Evolutionary conservation across 92 coral and sea anemone species (phyloP).

Genomic region (Desmophyllum pertusum): DNA sequence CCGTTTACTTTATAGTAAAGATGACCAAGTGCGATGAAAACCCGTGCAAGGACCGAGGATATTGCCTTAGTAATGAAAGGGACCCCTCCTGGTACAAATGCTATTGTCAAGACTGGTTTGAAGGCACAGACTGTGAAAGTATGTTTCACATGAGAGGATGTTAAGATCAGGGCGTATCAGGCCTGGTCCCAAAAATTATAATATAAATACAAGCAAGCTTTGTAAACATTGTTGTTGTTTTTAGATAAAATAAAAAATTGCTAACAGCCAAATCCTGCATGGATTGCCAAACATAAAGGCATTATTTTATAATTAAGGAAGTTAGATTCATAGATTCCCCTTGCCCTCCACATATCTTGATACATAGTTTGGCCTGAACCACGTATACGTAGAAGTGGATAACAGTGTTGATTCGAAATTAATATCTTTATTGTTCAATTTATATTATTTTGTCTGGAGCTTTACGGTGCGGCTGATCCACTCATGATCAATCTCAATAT

Average conservation of each 20-base stretch:
- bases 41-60: slow-evolving; percentile 15
- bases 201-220: too few relatives aligned
- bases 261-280: too few relatives aligned
- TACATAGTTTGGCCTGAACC: background rate
- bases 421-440: too few relatives aligned
- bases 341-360: too few relatives aligned
- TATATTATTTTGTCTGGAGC: background rate
- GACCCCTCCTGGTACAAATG: slow-evolving; percentile 18
- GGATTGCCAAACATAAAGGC: too few relatives aligned
- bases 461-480: too few relatives aligned
- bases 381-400: background rate
- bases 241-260: too few relatives aligned
- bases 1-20: background rate
- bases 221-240: too few relatives aligned
- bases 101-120: slow-evolving; percentile 18
- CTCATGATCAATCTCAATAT: too few relatives aligned
- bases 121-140: slow-evolving; percentile 21
- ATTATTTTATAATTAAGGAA: too few relatives aligned
- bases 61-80: background rate
- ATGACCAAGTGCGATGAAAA: slow-evolving; percentile 13
- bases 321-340: too few relatives aligned
- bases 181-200: too few relatives aligned
- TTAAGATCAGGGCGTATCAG: background rate
- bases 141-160: background rate
- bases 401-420: background rate